These are phyloP conservation scores for Pogonomyrmex californicus DNA, from an alignment of 1,140 invertebrate genomes.

Conservation along the genomic window DNA sequence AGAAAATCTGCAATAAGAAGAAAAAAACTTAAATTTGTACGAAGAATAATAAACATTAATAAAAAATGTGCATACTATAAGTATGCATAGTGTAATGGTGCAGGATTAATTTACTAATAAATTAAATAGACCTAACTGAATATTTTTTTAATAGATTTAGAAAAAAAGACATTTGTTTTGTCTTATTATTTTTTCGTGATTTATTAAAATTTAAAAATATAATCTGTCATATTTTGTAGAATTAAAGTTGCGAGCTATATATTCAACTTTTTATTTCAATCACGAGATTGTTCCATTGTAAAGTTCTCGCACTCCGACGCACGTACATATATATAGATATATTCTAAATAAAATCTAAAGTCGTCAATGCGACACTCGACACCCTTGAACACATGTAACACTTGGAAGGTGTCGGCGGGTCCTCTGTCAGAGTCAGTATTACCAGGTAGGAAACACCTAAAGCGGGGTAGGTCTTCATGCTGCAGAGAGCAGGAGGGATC, in stretches of 20 bases:
- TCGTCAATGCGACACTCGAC: constrained; percentile 79
- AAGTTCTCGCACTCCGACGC: neutral
- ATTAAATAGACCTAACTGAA: neutral
- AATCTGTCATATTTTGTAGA: neutral
- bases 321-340: constrained; percentile 8
- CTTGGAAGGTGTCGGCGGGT: constrained; percentile 82
- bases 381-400: constrained; percentile 78
- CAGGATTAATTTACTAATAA: constrained; percentile 1
- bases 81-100: neutral
- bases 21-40: neutral
- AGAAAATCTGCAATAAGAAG: neutral
- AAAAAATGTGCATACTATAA: constrained; percentile 8
- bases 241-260: neutral
- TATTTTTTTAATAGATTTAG: neutral
- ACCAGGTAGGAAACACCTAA: constrained; percentile 57
- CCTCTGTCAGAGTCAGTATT: constrained; percentile 68
- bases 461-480: constrained; percentile 72
- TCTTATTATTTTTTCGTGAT: neutral
- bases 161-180: neutral
- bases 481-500: constrained; percentile 18
- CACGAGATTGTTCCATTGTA: neutral
- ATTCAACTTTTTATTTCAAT: neutral
- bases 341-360: constrained; percentile 72
- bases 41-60: neutral
- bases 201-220: neutral